Evolutionary conservation across 2,888 invertebrate genomes (phyloP).

Genomic region (Hanleya hanleyi): DNA sequence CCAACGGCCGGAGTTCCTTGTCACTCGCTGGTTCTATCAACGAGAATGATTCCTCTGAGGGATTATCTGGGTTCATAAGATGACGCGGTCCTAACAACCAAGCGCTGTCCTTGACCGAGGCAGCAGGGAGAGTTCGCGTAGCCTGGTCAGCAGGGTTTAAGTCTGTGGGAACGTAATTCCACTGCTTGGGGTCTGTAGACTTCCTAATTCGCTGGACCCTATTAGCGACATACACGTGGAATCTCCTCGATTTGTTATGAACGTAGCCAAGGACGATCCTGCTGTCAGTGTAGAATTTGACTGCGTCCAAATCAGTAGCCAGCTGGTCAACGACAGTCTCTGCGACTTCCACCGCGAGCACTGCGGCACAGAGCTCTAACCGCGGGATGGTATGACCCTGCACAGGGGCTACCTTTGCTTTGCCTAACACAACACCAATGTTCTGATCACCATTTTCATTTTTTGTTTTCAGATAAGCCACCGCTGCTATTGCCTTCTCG

Average conservation of each 20-base stretch:
- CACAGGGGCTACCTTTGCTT: slow-evolving; percentile 29
- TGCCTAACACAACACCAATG: slow-evolving; percentile 17
- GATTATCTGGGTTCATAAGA: too few relatives aligned
- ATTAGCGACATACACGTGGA: slow-evolving; percentile 25
- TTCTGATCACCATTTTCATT: neutral
- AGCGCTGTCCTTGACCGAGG: neutral
- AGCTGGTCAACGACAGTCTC: slow-evolving; percentile 10
- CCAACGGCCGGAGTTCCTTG: neutral
- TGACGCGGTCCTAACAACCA: neutral
- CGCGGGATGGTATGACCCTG: slow-evolving; percentile 28
- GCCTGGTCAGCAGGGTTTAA: slow-evolving; percentile 16
- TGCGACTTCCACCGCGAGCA: slow-evolving; percentile 8
- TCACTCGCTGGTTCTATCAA: slow-evolving; percentile 1
- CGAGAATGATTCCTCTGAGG: neutral
- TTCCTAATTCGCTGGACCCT: slow-evolving; percentile 20
- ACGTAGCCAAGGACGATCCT: slow-evolving; percentile 4
- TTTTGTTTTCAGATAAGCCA: slow-evolving; percentile 7
- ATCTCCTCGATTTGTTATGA: slow-evolving; percentile 16
- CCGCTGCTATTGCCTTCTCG: slow-evolving; percentile 14
- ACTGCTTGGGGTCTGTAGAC: slow-evolving; percentile 2
- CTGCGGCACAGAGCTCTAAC: slow-evolving; percentile 25
- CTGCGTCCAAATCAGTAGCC: neutral
- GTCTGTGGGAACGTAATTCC: neutral
- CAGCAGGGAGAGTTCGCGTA: neutral
- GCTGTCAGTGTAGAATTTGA: slow-evolving; percentile 9